Evolutionary conservation across 2,888 invertebrate genomes (phyloP).

Genomic region (Eucera pruinosa): DNA sequence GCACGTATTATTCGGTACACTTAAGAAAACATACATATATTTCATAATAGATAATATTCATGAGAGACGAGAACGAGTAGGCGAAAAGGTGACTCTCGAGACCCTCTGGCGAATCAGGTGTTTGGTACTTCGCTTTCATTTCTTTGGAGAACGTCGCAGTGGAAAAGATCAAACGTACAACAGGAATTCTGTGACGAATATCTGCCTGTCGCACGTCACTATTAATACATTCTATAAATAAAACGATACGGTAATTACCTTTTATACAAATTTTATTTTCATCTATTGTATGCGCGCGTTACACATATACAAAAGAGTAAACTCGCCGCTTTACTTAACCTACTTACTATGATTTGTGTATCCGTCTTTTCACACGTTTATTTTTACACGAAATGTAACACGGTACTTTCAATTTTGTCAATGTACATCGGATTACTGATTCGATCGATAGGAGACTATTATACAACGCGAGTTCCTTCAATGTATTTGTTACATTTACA

Average conservation of each 20-base stretch:
- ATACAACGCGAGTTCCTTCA: neutral
- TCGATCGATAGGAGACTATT: neutral
- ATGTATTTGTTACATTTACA: neutral
- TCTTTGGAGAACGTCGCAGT: neutral
- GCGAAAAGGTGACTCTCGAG: conserved; percentile 32
- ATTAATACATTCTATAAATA: neutral
- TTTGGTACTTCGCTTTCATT: conserved; percentile 13
- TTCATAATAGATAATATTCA: conserved; percentile 49
- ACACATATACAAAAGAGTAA: conserved; percentile 11
- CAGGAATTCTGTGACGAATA: neutral
- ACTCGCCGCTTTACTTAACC: neutral
- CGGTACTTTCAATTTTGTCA: neutral
- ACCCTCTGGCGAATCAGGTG: conserved; percentile 46
- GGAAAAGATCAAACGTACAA: conserved; percentile 24
- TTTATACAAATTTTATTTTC: conserved; percentile 45
- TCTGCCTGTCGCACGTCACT: neutral
- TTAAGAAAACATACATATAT: conserved; percentile 4
- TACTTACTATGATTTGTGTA: neutral
- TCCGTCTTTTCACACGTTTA: neutral
- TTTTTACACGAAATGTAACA: neutral
- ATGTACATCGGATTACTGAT: neutral
- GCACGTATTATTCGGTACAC: neutral
- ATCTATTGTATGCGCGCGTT: conserved; percentile 7
- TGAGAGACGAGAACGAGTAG: conserved; percentile 32
- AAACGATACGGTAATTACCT: neutral